Conservation (phyloP, 1,140 invertebrate species). For the Archivesica marissinica region DNA sequence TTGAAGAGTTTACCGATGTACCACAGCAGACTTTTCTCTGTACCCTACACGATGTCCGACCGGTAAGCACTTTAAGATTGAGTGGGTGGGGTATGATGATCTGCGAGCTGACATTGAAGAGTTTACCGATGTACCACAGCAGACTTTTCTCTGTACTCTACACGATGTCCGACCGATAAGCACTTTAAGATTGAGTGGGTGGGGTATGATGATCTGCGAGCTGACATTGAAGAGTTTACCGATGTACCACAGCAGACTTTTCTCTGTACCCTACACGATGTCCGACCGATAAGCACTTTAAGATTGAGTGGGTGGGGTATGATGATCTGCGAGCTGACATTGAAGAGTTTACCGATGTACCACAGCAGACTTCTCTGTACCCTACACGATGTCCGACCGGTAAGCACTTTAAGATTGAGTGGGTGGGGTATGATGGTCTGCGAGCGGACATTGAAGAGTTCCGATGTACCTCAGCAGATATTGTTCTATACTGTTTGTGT, state of each 20-base stretch:
- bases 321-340: conserved; percentile 58
- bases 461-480: conserved; percentile 61
- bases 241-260: conserved; percentile 69
- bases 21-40: conserved; percentile 63
- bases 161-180: conserved; percentile 67
- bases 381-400: conserved; percentile 64
- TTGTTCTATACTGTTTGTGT: conserved; percentile 58
- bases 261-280: conserved; percentile 62
- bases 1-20: conserved; percentile 58
- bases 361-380: conserved; percentile 60
- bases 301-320: conserved; percentile 44
- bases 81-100: conserved; percentile 22
- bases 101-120: conserved; percentile 63
- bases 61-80: conserved; percentile 67
- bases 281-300: conserved; percentile 69
- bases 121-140: conserved; percentile 60
- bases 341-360: conserved; percentile 61
- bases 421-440: conserved; percentile 33
- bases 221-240: conserved; percentile 37
- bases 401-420: conserved; percentile 66
- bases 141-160: conserved; percentile 61
- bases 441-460: conserved; percentile 61
- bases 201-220: conserved; percentile 17
- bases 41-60: conserved; percentile 62
- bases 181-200: conserved; percentile 61